Percentiles rank a stretch among this genome's conserved stretches.
Evolutionary conservation across 1,140 invertebrate genomes (phyloP).

Genomic region (Magallana angulata): DNA sequence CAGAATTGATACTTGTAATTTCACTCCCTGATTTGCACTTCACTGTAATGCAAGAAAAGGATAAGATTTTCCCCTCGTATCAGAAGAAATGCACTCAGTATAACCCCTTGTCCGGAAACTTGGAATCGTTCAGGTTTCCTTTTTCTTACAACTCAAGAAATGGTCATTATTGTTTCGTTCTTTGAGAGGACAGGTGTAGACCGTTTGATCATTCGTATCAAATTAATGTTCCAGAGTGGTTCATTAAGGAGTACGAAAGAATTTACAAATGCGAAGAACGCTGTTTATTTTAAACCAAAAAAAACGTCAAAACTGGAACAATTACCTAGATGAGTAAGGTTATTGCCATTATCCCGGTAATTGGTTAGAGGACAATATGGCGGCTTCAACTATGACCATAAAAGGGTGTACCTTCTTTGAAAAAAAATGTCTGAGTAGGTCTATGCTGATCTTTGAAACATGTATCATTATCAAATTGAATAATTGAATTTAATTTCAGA

Average conservation of each 20-base stretch:
- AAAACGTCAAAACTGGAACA: background rate
- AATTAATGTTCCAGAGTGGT: conserved; percentile 6
- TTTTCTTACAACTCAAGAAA: conserved; percentile 10
- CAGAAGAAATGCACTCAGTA: background rate
- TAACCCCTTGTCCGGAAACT: conserved; percentile 22
- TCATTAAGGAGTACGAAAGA: conserved; percentile 33
- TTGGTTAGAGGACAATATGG: background rate
- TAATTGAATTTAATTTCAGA: no score
- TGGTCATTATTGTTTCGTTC: background rate
- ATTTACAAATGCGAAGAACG: conserved; percentile 32
- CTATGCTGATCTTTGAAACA: no score
- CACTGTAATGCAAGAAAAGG: background rate
- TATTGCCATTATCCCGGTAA: background rate
- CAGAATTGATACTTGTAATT: conserved; percentile 32
- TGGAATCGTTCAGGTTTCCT: conserved; percentile 18
- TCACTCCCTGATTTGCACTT: conserved; percentile 17
- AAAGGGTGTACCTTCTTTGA: background rate
- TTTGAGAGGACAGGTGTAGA: background rate
- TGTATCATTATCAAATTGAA: no score
- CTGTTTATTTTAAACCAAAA: background rate
- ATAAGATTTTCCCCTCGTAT: conserved; percentile 6
- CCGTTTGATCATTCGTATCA: conserved; percentile 23
- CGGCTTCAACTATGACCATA: background rate
- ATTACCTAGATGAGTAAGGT: background rate
- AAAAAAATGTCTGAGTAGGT: no score